Base-by-base conservation (phyloP, 2,888 invertebrate species). In the Metopia argyrocephala region DNA sequence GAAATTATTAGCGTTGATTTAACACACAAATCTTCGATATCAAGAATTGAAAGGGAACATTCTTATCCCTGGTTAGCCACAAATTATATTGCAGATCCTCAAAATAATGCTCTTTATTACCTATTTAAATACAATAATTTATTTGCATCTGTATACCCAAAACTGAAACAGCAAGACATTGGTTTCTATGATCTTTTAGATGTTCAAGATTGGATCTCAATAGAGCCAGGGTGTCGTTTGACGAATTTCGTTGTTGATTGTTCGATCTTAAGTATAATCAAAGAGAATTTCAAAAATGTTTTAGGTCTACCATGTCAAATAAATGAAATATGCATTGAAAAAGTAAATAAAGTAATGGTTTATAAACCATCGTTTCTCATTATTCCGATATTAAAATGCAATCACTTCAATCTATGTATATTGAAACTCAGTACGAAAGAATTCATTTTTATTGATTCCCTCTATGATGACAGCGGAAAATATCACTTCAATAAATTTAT, bases 231-330 rank as follows among this genome's bases (percentile, higher is more conserved):
- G 3, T 12, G 18, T 12, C 5, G 9, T 20, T 50, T 70, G 6
- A 46, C 70, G 9, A 70, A 70, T 27, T 61, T 70, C 23, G 20
- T 48, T 28, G 18, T 70, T n/a, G 59, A 70, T 56, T 61, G 38
- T 20, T 15, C 70, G 28, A 70, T 61, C 12, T 20, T 70, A 20
- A 18, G 61, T 18, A 21, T 31, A 18, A 46, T 70, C 9, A 70
- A 52, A 12, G 70, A 70, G 52, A 50, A 48, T 52, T 23, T 20
- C 2, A 61, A 12, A 50, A 50, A 70, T 15, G 46, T 23, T 5
- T 28, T 69, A 45, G 45, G 56, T 18, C 46, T 56, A 27, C 68
- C 56, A 6, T 45, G 27, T 15, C 57, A 46, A 61, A 28, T 20
- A 1, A 7, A 59, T 21, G 9, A 20, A 1, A 48, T 57, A 18